Base-by-base conservation (phyloP, 2,888 invertebrate genomes). In the Nycteola revayana region DNA sequence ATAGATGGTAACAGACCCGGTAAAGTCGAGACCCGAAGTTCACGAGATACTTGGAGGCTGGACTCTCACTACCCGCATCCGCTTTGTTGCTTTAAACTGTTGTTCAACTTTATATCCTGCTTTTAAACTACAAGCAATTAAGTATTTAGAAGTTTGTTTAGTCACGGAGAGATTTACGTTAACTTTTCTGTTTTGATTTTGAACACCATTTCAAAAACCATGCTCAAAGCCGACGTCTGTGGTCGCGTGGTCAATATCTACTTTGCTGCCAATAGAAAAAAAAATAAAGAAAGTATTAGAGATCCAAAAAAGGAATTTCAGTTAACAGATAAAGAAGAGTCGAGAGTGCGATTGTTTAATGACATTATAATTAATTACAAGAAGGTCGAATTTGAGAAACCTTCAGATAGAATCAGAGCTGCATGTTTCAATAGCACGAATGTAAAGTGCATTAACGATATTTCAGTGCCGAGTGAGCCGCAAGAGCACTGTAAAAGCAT, bases 331-430 rank as follows among this genome's bases (percentile, higher is more conserved):
- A 47, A 60, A 56, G 29, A 41, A 52, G 42, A 46, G 36, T 44
- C 52, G 49, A 37, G 45, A 52, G 47, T 54, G 14, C 53, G 45
- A 51, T 63, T 68, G 78, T 79, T 82, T 82, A n/a, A n/a, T n/a
- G n/a, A n/a, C n/a, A n/a, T n/a, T n/a, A n/a, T 81, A 82, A 82
- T 66, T 84, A 83, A 84, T 84, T 81, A 83, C 85, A 82, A 82
- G 79, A 81, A 78, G 69, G 64, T 65, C 34, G 42, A 61, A 67
- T 56, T 43, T 48, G 49, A 48, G 60, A 51, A 56, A 38, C 50
- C 57, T 66, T 64, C 41, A 60, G 44, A 63, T 46, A 48, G 45
- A 50, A 42, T 59, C 55, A 21, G 21, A 21, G 43, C 69, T 71
- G 73, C 53, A 28, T 58, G 47, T 61, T 60, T 57, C 39, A 64